Evolutionary conservation across 2,113 vertebrate genomes (phyloP).

Genomic region (Tichodroma muraria): DNA sequence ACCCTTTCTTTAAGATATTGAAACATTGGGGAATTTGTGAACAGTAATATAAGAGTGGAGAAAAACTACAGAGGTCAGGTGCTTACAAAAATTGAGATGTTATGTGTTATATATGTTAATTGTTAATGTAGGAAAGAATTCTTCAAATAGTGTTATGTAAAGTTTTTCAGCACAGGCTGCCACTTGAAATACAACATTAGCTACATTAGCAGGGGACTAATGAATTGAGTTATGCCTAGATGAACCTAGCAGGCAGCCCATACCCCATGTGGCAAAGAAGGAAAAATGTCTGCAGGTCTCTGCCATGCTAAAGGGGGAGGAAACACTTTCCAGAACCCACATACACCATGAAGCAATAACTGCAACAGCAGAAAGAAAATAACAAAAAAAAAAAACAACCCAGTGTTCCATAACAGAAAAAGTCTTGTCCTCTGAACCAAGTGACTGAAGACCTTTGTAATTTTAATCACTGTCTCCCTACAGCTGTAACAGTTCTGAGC

Average conservation of each 20-base stretch:
- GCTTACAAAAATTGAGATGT: not conserved
- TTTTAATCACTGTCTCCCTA: not conserved
- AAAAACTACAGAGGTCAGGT: not conserved
- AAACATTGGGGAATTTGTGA: not conserved
- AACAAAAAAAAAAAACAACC: not conserved
- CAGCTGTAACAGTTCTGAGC: not conserved
- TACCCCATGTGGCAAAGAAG: not conserved
- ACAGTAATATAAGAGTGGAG: not conserved
- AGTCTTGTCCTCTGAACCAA: not conserved
- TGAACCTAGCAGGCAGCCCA: not conserved
- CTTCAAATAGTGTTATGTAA: not conserved
- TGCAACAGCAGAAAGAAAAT: not conserved
- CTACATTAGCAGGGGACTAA: not conserved
- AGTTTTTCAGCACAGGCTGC: not conserved
- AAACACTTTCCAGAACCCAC: not conserved
- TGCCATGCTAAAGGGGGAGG: not conserved
- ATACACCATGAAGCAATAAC: not conserved
- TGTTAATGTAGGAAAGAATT: not conserved
- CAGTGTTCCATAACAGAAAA: not conserved
- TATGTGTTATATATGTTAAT: not conserved
- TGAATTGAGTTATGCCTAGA: not conserved
- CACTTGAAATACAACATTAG: not conserved
- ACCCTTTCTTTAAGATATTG: not conserved
- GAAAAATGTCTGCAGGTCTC: not conserved
- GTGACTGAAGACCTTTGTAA: not conserved